phyloP scores from a whole-genome alignment of 2,113 vertebrate species.

The Apistogramma diplotaenia region DNA sequence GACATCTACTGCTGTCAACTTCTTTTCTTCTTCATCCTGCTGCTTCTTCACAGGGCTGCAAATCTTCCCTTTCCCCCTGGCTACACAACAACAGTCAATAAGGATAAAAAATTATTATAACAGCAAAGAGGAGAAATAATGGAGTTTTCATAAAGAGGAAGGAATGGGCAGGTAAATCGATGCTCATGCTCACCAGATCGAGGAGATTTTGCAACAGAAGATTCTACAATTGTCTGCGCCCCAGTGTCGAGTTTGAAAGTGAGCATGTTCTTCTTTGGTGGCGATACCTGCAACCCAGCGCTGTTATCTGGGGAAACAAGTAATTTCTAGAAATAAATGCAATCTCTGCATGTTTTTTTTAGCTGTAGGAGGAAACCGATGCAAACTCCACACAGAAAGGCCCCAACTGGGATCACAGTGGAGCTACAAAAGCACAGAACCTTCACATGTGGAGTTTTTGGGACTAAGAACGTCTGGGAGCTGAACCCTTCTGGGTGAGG shows the following conservation, averaged over 20 bases:
- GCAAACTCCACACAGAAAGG: neutral
- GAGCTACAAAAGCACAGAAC: neutral
- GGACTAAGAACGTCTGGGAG: neutral
- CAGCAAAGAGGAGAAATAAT: neutral
- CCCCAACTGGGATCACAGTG: neutral
- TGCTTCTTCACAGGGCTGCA: conserved; percentile 10
- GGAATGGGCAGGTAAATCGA: neutral
- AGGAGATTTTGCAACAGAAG: conserved; percentile 17
- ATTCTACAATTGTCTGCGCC: neutral
- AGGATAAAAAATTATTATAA: neutral
- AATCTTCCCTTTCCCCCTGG: conserved; percentile 34
- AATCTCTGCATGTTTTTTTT: neutral
- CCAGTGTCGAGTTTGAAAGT: conserved; percentile 5
- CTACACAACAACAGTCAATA: conserved; percentile 19
- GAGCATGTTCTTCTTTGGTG: conserved; percentile 26
- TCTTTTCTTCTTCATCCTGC: neutral
- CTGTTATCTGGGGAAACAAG: conserved; percentile 38
- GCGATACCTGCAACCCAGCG: neutral
- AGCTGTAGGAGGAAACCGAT: too few species aligned
- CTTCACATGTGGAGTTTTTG: neutral
- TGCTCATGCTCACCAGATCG: conserved; percentile 42
- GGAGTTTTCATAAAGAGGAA: neutral
- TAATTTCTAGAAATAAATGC: neutral
- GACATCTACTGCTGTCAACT: neutral
- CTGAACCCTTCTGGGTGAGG: neutral